phyloP scores from a whole-genome alignment of 1,140 invertebrate genomes.

The Platorchestia sp. region DNA sequence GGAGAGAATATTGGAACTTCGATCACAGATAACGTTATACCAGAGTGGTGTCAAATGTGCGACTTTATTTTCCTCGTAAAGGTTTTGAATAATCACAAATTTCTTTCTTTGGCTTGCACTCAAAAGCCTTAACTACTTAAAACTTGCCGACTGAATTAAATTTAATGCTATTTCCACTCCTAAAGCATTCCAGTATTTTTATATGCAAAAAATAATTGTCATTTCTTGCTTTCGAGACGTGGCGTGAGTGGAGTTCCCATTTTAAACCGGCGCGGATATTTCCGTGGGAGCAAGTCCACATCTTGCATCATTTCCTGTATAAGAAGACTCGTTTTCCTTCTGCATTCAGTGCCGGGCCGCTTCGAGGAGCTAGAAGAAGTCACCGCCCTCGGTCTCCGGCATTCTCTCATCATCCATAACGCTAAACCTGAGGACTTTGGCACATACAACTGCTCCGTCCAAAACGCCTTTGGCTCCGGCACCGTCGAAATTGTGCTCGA shows the following conservation, averaged over 20 bases:
- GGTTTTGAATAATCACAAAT: background rate
- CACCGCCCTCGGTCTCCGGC: slow-evolving; percentile 79
- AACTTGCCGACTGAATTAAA: background rate
- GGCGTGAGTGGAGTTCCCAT: background rate
- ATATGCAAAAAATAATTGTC: background rate
- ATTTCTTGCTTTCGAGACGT: background rate
- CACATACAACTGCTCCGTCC: slow-evolving; percentile 93
- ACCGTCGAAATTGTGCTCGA: slow-evolving; percentile 85
- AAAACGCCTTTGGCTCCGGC: slow-evolving; percentile 90
- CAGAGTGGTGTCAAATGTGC: background rate
- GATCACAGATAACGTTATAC: background rate
- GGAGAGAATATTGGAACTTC: background rate
- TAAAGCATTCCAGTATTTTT: background rate
- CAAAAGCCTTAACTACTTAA: background rate
- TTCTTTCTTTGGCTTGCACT: background rate
- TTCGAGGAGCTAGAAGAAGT: slow-evolving; percentile 75
- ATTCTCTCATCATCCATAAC: slow-evolving; percentile 86
- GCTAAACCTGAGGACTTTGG: slow-evolving; percentile 89
- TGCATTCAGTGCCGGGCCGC: slow-evolving; percentile 70
- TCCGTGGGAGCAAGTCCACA: background rate
- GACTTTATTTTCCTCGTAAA: background rate
- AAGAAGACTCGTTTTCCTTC: background rate
- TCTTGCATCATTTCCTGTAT: slow-evolving; percentile 12
- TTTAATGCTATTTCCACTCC: background rate
- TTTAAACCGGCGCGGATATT: background rate